Evolutionary conservation across 2,797 vertebrate genomes (phyloP).

Genomic region (Molossus molossus): DNA sequence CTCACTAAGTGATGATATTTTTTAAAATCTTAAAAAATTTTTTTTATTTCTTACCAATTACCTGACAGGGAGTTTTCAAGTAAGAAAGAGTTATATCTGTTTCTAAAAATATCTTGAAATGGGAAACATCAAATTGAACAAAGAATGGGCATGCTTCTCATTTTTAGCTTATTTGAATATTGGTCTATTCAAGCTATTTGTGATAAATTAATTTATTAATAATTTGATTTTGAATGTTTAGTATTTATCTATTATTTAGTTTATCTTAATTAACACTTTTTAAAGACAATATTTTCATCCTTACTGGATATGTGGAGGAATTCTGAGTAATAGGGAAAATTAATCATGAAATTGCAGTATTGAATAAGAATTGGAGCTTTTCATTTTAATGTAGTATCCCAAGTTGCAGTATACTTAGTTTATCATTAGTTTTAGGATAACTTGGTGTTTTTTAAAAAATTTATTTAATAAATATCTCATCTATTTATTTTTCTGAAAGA

Average conservation of each 20-base stretch:
- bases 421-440: background rate
- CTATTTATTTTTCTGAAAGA: conserved; percentile 50
- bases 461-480: background rate
- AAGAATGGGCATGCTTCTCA: background rate
- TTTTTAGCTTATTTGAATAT: background rate
- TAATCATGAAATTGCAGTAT: conserved; percentile 3
- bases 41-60: conserved; percentile 17
- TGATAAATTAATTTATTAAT: conserved; percentile 12
- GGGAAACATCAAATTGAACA: background rate
- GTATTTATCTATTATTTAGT: background rate
- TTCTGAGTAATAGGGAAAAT: conserved; percentile 25
- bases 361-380: conserved; percentile 50
- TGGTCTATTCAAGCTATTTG: conserved; percentile 19
- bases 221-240: background rate
- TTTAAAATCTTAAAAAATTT: conserved; percentile 27
- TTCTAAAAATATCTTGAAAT: conserved; percentile 37
- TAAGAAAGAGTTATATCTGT: background rate
- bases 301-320: background rate
- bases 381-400: background rate
- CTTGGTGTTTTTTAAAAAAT: background rate
- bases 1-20: conserved; percentile 25
- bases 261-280: background rate
- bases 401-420: background rate
- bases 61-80: conserved; percentile 21
- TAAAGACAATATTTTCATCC: background rate